These are phyloP conservation scores for Elymnias hypermnestra DNA, from an alignment of 1,140 invertebrate species.

Conservation along the genomic window DNA sequence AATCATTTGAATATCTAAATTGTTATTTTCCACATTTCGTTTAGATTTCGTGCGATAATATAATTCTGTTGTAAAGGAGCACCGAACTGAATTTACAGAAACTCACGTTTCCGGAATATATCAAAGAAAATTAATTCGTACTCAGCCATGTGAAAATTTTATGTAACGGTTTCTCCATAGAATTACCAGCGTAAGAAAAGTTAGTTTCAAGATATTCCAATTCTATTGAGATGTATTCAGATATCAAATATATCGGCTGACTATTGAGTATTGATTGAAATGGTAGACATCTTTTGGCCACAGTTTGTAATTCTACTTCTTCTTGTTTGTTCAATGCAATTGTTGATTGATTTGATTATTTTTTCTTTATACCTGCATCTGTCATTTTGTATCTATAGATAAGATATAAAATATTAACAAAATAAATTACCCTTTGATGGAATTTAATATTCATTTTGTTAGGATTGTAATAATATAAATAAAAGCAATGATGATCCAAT, in stretches of 20 bases:
- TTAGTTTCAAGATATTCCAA: slow-evolving; percentile 19
- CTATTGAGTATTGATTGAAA: too few relatives aligned
- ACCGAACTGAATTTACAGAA: slow-evolving; percentile 56
- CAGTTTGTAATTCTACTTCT: too few relatives aligned
- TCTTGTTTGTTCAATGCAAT: too few relatives aligned
- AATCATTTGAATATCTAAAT: slow-evolving; percentile 72
- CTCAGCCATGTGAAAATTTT: slow-evolving; percentile 48
- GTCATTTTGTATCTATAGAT: too few relatives aligned
- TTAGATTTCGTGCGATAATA: slow-evolving; percentile 62
- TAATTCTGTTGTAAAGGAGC: slow-evolving; percentile 54
- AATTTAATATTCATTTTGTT: too few relatives aligned
- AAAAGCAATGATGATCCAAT: too few relatives aligned
- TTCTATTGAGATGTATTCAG: background rate
- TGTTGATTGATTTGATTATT: too few relatives aligned
- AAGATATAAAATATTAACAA: too few relatives aligned
- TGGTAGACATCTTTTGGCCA: too few relatives aligned
- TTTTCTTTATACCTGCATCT: too few relatives aligned
- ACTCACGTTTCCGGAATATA: slow-evolving; percentile 38
- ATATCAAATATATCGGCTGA: background rate
- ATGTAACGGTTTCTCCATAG: slow-evolving; percentile 45
- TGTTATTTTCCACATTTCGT: slow-evolving; percentile 55
- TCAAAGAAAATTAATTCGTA: slow-evolving; percentile 36
- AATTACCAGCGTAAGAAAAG: slow-evolving; percentile 20
- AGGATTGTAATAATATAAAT: too few relatives aligned
- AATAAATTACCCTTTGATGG: too few relatives aligned